Evolutionary conservation across 2,797 vertebrate species (phyloP), one percentile per base, ranked within the genome.

Genomic region (Danio tinwini): DNA sequence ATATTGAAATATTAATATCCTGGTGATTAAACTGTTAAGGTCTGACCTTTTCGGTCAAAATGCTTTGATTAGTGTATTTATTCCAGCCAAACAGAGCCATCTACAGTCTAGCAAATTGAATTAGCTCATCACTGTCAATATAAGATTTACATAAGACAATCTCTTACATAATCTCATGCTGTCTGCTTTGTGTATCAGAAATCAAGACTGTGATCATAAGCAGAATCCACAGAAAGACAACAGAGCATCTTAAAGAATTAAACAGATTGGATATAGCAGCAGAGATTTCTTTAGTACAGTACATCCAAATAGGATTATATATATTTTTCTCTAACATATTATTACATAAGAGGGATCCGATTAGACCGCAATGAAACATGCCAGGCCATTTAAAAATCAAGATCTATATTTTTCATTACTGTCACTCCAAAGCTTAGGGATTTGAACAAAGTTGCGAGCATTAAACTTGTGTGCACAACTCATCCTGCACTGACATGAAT

Each of bases 101-200:
- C 76, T 78, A 69, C 65, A 78, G 64, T 61, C 65, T 44, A 59
- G 14, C 53, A 5, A 40, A 16, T 69, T 78, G 39, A 59, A 69
- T 78, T 7, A 69, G 53, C 44, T 37, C 8, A 44, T 65, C 13
- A 42, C 63, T 67, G 19, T 37, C 2, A 50, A 21, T 21, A 3
- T 39, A 59, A 59, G 21, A 59, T 50, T 69, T 58, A 61, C 16
- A 45, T 59, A 47, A 69, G 8, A 42, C n/a, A 59, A 40, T 14
- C 19, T 40, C 21, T 40, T 68, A 56, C 40, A 47, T 76, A 56
- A 29, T 56, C 40, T 56, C 53, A 58, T 42, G 64, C 58, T 58
- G 42, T 21, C 7, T 73, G 1, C 64, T 67, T 58, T 72, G n/a
- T 58, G 44, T 58, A 29, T 45, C 12, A 44, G 17, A 72, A 16